Evolutionary conservation across 2,113 vertebrate genomes (phyloP).

Genomic region (Pachyramphus minor): DNA sequence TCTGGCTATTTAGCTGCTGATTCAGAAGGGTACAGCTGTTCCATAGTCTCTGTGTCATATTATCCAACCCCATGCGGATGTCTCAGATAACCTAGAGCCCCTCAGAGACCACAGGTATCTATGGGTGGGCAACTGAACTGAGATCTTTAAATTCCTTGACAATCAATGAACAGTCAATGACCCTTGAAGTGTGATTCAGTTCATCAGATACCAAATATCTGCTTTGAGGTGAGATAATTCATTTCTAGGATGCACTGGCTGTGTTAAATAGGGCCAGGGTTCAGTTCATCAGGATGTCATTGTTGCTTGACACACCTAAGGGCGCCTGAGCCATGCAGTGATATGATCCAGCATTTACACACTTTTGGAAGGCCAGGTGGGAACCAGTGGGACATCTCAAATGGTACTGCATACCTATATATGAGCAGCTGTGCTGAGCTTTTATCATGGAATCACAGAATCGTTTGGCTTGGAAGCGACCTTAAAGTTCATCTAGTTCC

Average conservation of each 20-base stretch:
- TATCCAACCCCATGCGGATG: background rate
- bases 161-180: background rate
- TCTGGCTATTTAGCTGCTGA: background rate
- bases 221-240: background rate
- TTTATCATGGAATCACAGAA: background rate
- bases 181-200: background rate
- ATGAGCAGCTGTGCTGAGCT: background rate
- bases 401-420: background rate
- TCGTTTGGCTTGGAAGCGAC: background rate
- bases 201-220: fast-evolving
- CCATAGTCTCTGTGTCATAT: background rate
- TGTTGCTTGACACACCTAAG: background rate
- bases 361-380: background rate
- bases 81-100: background rate
- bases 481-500: background rate
- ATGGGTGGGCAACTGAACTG: background rate
- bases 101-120: background rate
- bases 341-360: background rate
- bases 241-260: background rate
- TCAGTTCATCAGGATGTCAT: background rate
- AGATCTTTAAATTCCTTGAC: background rate
- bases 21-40: background rate
- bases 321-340: background rate
- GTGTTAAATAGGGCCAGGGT: background rate
- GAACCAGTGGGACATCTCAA: background rate